Evolutionary conservation across 1,140 invertebrate species (phyloP), one percentile per base, ranked within the genome.

Genomic region (Orussus abietinus): DNA sequence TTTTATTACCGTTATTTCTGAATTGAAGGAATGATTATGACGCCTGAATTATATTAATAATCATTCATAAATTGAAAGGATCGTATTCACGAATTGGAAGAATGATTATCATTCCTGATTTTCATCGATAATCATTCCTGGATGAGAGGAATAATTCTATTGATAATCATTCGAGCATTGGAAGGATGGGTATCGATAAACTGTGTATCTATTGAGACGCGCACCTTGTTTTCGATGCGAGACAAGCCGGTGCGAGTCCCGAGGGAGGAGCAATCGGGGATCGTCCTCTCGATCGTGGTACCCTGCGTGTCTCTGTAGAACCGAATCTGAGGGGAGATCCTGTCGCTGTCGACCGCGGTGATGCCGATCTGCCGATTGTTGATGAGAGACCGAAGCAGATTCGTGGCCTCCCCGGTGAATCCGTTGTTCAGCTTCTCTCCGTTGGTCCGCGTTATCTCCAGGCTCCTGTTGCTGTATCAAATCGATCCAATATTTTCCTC

Each of bases 351-450:
- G 73, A 77, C 25, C 70, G 80, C 29, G 49, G 71, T 72, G 74
- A 85, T 85, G 28, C 81, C 83, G 25, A 84, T 76, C 59, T 81
- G 79, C 50, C 83, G 78, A 66, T 83, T 84, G 57, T 81, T 85
- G 48, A 88, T 87, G 30, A 88, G 69, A 51, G 80, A 79, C 44
- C 84, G 71, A 10, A 88, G 65, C 11, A 88, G 59, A 59, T 86
- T 84, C 30, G 82, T 84, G 1, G 85, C 82, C 58, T 85, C 83
- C 5, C 82, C 82, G 30, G 59, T 53, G 33, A 60, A 72, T 4
- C 69, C 69, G 46, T 72, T 72, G 45, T 69, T 72, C 11, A 62
- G 6, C 41, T 68, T 68, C n/a, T 72, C 69, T 13, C 69, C 70
- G 26, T 72, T 73, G n/a, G 66, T 64, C 49, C 65, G 59, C 22